These are phyloP conservation scores for Drosophila prolongata DNA, from an alignment of 2,888 invertebrate genomes.

Conservation along the genomic window DNA sequence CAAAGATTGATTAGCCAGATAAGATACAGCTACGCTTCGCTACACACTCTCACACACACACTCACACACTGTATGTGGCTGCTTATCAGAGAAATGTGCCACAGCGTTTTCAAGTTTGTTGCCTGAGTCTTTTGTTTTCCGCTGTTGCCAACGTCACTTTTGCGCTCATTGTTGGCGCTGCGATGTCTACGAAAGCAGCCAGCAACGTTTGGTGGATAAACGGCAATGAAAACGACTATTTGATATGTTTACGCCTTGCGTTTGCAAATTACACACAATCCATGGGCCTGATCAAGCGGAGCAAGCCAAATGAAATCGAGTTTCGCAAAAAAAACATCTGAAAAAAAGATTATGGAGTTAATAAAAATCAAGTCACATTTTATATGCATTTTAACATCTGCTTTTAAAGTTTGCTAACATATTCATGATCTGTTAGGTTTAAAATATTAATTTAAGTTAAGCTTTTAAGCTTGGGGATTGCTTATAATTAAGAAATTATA, in stretches of 20 bases:
- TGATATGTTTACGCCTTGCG: conserved; percentile 26
- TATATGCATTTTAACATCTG: background rate
- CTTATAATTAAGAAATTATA: no score
- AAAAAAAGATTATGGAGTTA: background rate
- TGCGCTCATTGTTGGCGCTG: conserved; percentile 57
- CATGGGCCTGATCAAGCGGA: background rate
- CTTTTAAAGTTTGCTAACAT: background rate
- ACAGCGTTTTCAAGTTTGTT: conserved; percentile 61
- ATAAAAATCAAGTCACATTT: conserved; percentile 10
- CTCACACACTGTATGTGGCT: background rate
- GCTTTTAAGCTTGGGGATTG: no score
- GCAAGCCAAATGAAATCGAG: background rate
- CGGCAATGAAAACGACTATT: conserved; percentile 21
- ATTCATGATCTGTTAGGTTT: background rate
- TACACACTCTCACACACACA: conserved; percentile 31
- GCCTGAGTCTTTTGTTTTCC: conserved; percentile 62
- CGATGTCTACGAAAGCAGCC: conserved; percentile 51
- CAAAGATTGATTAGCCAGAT: conserved; percentile 77
- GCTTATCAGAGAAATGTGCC: conserved; percentile 73
- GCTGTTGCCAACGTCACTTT: conserved; percentile 64
- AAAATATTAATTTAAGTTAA: no score
- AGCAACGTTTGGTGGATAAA: conserved; percentile 7
- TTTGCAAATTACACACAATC: conserved; percentile 28
- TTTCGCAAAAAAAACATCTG: background rate
- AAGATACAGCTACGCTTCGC: conserved; percentile 70